Evolutionary conservation across 2,888 invertebrate genomes (phyloP).

Genomic region (Entomobrya multifasciata): DNA sequence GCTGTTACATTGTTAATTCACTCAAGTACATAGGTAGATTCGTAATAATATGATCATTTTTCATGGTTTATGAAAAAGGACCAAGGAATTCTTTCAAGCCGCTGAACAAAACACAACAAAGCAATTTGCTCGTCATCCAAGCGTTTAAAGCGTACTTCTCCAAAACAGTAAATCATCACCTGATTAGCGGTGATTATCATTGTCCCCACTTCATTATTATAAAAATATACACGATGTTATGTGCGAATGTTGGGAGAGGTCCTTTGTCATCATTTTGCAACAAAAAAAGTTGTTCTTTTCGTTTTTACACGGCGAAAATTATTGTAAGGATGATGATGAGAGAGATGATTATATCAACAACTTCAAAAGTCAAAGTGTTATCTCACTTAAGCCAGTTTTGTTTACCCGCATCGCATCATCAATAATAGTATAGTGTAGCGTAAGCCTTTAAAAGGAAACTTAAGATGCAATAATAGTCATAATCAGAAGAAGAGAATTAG

Average conservation of each 20-base stretch:
- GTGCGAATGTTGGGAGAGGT: not conserved
- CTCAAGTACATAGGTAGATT: not conserved
- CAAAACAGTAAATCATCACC: slow-evolving; percentile 34
- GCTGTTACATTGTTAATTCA: slow-evolving; percentile 14
- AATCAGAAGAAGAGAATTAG: not conserved
- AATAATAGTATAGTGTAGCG: slow-evolving; percentile 2
- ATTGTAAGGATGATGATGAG: not conserved
- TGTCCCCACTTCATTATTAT: not conserved
- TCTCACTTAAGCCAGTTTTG: not conserved
- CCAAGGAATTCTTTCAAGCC: not conserved
- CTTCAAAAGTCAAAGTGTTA: not conserved
- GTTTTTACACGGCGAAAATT: not conserved
- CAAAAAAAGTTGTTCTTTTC: slow-evolving; percentile 2
- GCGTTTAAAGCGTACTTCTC: not conserved
- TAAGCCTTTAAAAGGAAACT: slow-evolving; percentile 49
- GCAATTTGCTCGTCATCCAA: slow-evolving; percentile 8
- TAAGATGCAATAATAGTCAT: slow-evolving; percentile 31
- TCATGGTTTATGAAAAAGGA: slow-evolving; percentile 15
- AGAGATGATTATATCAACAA: not conserved
- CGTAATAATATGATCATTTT: not conserved
- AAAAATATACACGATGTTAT: not conserved
- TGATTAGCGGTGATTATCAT: slow-evolving; percentile 4
- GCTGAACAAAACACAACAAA: not conserved
- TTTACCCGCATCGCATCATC: not conserved
- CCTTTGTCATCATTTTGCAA: not conserved